Evolutionary conservation across 2,888 invertebrate genomes (phyloP).

Genomic region (Cataglyphis albicans): DNA sequence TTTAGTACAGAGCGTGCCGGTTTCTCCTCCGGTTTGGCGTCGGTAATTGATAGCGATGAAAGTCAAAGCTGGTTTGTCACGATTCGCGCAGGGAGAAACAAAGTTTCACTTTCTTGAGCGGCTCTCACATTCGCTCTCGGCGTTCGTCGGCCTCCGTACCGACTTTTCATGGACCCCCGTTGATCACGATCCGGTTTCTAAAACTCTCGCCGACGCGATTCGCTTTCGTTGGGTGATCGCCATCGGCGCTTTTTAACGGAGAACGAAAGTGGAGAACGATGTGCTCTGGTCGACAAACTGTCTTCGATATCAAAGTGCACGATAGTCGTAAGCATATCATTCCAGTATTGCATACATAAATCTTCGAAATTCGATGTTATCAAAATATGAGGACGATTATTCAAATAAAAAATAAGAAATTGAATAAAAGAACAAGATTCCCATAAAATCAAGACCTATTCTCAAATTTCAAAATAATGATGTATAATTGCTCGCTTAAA

Average conservation of each 20-base stretch:
- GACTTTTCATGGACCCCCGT: slow-evolving; percentile 77
- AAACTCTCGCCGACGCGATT: slow-evolving; percentile 80
- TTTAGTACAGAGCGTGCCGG: slow-evolving; percentile 66
- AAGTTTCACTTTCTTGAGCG: slow-evolving; percentile 82
- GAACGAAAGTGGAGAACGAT: slow-evolving; percentile 74
- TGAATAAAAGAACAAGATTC: neutral
- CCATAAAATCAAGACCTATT: neutral
- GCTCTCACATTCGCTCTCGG: slow-evolving; percentile 76
- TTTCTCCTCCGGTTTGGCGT: slow-evolving; percentile 72
- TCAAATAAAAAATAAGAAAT: neutral
- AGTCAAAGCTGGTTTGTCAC: slow-evolving; percentile 60
- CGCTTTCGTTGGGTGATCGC: slow-evolving; percentile 77
- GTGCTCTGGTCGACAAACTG: slow-evolving; percentile 73
- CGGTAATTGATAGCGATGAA: slow-evolving; percentile 66
- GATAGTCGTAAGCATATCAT: neutral
- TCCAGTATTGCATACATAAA: neutral
- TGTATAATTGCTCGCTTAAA: neutral
- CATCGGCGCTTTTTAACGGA: slow-evolving; percentile 70
- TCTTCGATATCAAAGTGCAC: neutral
- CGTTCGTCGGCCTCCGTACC: slow-evolving; percentile 65
- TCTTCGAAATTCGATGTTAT: neutral
- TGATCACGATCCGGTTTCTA: slow-evolving; percentile 82
- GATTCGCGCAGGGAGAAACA: slow-evolving; percentile 58
- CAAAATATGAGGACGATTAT: neutral
- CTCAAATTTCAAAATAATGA: neutral